Evolutionary conservation across 2,797 vertebrate species (phyloP).

Genomic region (Molossus alvarezi): DNA sequence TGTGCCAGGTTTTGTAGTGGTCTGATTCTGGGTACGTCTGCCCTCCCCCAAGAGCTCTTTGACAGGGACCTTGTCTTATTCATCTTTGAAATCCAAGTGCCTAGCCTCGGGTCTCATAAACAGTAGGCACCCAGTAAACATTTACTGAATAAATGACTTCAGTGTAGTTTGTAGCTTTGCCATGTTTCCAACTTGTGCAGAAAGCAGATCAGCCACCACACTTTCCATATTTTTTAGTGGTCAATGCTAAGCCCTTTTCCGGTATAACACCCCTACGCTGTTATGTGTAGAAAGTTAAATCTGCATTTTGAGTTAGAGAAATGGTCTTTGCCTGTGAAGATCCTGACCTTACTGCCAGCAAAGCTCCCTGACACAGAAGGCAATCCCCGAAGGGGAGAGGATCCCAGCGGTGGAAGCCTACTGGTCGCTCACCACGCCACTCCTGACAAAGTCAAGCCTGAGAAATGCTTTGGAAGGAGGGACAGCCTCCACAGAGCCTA

Average conservation of each 20-base stretch:
- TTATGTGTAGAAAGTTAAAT: not conserved
- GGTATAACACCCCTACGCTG: not conserved
- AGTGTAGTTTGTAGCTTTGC: not conserved
- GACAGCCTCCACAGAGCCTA: too few species aligned
- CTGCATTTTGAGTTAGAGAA: slow-evolving; percentile 23
- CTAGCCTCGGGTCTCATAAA: not conserved
- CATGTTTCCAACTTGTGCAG: not conserved
- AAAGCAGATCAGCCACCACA: not conserved
- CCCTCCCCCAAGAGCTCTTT: not conserved
- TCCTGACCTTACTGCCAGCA: not conserved
- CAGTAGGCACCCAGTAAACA: not conserved
- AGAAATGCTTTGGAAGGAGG: not conserved
- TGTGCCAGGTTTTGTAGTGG: not conserved
- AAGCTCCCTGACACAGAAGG: slow-evolving; percentile 22
- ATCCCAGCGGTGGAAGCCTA: not conserved
- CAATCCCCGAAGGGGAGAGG: not conserved
- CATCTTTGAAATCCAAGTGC: not conserved
- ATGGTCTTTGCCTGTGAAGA: slow-evolving; percentile 6
- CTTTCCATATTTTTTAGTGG: not conserved
- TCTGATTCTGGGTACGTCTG: not conserved
- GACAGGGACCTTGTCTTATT: not conserved
- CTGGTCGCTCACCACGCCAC: not conserved
- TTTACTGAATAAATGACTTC: not conserved
- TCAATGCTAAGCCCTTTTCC: not conserved
- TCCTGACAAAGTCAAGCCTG: not conserved